Base-by-base conservation (phyloP, 2,888 invertebrate species). In the Apotomis capreana region DNA sequence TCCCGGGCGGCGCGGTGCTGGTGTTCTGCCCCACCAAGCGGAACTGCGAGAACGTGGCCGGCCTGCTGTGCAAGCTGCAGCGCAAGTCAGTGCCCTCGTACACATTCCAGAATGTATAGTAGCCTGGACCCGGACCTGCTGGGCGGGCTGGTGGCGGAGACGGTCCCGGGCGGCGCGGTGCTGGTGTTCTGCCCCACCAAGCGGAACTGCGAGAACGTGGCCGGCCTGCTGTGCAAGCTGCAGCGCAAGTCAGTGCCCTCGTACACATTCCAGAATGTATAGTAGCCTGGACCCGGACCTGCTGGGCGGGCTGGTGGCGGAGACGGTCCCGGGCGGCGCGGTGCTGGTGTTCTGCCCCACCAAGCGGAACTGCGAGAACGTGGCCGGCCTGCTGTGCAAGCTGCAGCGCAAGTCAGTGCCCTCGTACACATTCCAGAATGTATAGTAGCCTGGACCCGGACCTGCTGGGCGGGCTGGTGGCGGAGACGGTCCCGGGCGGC, bases 101-200 rank as follows among this genome's bases (percentile, higher is more conserved):
- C 26, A 26, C 26, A 26, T 26, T 26, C 26, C 26, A 26, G 26
- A 26, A 26, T n/a, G n/a, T n/a, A n/a, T n/a, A n/a, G n/a, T n/a
- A n/a, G n/a, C n/a, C n/a, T n/a, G n/a, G n/a, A n/a, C n/a, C n/a
- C n/a, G n/a, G n/a, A 98, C 88, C 94, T 95, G 80, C 85, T 98
- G 69, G 96, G 96, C 10, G 97, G 96, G 36, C 90, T 98, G 75
- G 97, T 97, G 3, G 92, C 95, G 78, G 98, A 98, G 87, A 95
- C 97, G 73, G 94, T 97, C 1, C 98, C 98, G 0, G 86, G 94
- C 15, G 95, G 95, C 79, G 97, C 97, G 0, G 97, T 97, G 81
- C 94, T 99, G 0, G 95, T 99, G 58, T 99, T 99, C 94, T 99
- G 99, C 85, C 95, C 98, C n/a, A 96, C 97, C 3, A 97, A 98